Evolutionary conservation across 2,113 vertebrate species (phyloP).

Genomic region (Polypterus senegalus): DNA sequence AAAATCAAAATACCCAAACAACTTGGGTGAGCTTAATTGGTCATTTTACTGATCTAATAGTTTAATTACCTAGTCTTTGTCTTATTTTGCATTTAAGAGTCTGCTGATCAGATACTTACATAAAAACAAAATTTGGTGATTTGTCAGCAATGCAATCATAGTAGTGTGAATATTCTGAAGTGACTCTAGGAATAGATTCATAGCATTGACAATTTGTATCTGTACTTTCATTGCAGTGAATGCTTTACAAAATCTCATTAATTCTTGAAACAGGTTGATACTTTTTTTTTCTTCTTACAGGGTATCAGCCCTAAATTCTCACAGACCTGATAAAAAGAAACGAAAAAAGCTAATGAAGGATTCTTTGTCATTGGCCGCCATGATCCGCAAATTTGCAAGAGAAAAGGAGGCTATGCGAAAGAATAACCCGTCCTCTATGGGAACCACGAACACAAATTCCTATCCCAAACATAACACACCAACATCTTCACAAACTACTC

Average conservation of each 20-base stretch:
- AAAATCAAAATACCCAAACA: slow-evolving; percentile 81
- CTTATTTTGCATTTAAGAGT: no score
- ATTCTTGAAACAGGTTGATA: no score
- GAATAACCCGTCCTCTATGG: slow-evolving; percentile 40
- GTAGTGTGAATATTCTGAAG: no score
- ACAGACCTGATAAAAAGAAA: slow-evolving; percentile 93
- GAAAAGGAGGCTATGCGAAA: slow-evolving; percentile 88
- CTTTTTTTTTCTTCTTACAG: slow-evolving; percentile 31
- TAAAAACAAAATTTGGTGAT: no score
- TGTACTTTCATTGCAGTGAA: no score
- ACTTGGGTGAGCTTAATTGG: slow-evolving; percentile 53
- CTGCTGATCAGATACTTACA: no score
- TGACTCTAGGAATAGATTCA: no score
- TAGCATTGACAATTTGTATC: no score
- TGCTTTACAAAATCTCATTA: no score
- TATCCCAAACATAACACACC: slow-evolving; percentile 39
- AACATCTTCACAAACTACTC: slow-evolving; percentile 38
- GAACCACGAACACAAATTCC: slow-evolving; percentile 25
- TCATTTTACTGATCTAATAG: not conserved
- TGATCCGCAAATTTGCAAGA: slow-evolving; percentile 85
- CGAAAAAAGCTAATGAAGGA: slow-evolving; percentile 91
- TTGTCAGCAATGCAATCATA: no score
- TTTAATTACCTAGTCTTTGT: not conserved
- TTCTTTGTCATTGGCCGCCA: slow-evolving; percentile 78
- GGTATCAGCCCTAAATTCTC: slow-evolving; percentile 71